These are phyloP conservation scores for Sebastes trivittatus DNA, from an alignment of 2,797 vertebrate species.

Conservation along the genomic window DNA sequence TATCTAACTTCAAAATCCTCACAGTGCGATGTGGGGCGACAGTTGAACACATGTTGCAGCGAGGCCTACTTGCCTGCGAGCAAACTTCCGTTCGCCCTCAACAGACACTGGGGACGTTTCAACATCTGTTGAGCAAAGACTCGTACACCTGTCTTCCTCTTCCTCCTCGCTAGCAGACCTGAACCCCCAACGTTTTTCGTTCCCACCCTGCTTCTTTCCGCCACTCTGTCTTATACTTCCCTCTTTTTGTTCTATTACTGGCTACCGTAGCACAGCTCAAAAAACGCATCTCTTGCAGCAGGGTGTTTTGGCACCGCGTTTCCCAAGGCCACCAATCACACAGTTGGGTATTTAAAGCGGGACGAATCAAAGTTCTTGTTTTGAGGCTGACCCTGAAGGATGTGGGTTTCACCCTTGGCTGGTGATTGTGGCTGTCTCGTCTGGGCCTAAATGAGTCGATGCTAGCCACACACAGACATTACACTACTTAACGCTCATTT, in stretches of 20 bases:
- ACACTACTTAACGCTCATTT: conserved; percentile 44
- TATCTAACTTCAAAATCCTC: conserved; percentile 41
- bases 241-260: conserved; percentile 51
- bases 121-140: conserved; percentile 79
- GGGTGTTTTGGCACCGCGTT: conserved; percentile 5
- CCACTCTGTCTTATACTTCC: conserved; percentile 54
- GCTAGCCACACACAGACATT: conserved; percentile 59
- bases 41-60: conserved; percentile 69
- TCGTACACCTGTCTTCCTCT: conserved; percentile 82
- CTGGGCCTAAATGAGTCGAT: conserved; percentile 67
- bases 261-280: neutral
- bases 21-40: conserved; percentile 47
- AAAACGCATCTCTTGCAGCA: conserved; percentile 31
- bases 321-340: conserved; percentile 63
- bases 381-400: conserved; percentile 81
- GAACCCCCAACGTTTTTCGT: conserved; percentile 31
- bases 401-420: conserved; percentile 81
- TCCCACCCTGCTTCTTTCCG: conserved; percentile 50
- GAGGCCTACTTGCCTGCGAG: conserved; percentile 59
- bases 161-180: conserved; percentile 70
- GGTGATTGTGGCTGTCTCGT: conserved; percentile 80
- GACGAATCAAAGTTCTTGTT: conserved; percentile 77
- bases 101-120: conserved; percentile 77
- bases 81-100: conserved; percentile 76
- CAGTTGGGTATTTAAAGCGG: conserved; percentile 57